Percentiles rank a stretch among this genome's conserved stretches.
phyloP scores from a whole-genome alignment of 92 coral and sea anemone genomes.

The Heteractis magnifica region DNA sequence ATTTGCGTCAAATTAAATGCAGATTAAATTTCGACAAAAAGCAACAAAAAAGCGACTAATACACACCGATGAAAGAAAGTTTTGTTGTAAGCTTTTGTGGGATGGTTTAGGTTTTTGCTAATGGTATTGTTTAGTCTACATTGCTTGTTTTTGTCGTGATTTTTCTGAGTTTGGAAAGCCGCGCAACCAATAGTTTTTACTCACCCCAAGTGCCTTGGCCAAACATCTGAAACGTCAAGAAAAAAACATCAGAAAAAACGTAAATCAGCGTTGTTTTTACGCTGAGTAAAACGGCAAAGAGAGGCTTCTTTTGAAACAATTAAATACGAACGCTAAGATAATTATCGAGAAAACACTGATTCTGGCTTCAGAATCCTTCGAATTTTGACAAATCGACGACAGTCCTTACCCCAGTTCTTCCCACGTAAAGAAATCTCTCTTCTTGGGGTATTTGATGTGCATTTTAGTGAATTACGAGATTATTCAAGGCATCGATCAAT shows the following conservation, averaged over 20 bases:
- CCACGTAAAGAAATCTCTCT: slow-evolving; percentile 69
- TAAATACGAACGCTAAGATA: not conserved
- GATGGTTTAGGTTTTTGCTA: not conserved
- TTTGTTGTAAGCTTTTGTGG: not conserved
- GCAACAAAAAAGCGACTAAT: not conserved
- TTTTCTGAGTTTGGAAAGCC: not conserved
- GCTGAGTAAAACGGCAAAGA: not conserved
- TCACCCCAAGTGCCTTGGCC: slow-evolving; percentile 92
- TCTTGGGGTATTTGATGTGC: slow-evolving; percentile 82
- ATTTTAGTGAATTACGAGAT: slow-evolving; percentile 28
- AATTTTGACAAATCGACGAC: not conserved
- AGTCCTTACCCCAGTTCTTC: slow-evolving; percentile 80
- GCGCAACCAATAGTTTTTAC: slow-evolving; percentile 10
- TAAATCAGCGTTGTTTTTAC: not conserved
- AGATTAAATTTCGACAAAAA: not conserved
- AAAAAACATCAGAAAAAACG: slow-evolving; percentile 9
- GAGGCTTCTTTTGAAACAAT: not conserved
- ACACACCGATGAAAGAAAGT: not conserved
- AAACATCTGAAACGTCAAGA: slow-evolving; percentile 58
- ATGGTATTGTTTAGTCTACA: not conserved
- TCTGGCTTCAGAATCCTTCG: not conserved
- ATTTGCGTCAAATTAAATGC: no score
- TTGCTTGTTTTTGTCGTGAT: not conserved
- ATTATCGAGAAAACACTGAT: not conserved
- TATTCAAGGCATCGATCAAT: not conserved